Base-by-base conservation (phyloP, 2,113 vertebrate genomes). In the Axis porcinus region DNA sequence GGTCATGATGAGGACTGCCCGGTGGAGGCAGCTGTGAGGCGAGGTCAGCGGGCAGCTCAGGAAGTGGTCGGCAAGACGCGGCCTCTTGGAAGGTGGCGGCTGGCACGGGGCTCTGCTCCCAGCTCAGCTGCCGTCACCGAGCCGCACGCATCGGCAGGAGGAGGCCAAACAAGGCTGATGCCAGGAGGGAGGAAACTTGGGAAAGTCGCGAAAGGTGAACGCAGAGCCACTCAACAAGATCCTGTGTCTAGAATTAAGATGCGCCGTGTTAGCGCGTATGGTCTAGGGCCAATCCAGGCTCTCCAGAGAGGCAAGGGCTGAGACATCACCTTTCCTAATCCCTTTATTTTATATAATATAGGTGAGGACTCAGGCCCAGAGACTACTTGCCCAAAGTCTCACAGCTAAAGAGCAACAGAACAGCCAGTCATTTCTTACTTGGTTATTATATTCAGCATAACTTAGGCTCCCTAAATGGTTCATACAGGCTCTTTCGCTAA, bases 201-300 rank as follows among this genome's bases (percentile, higher is more conserved):
- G 86, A 92, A 96, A 97, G 97, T 97, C 94, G 76, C 0, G 30
- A 57, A 96, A 96, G 93, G 97, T 97, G 95, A 97, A 45, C 0
- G 6, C 45, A 25, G 40, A n/a, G 17, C 43, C 28, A 6, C 58
- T 87, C 33, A 30, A 2, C 14, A 14, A 33, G 16, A 4, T 1
- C 7, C 33, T 5, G 6, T 15, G 30, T 83, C 45, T 27, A 0
- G 10, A 19, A 43, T 4, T n/a, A 64, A 62, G 50, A 19, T 15
- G 54, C 25, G 3, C 3, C 50, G 36, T 0, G 10, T 8, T 9
- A 28, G 43, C 30, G 64, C 70, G 8, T 27, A 28, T 1, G 4
- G 70, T 19, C 45, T n/a, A 57, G 52, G 47, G 45, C 4, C n/a
- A 33, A 40, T 14, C 30, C 5, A 21, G 60, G 40, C 62, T 57